These are phyloP conservation scores for Mirza zaza DNA, from an alignment of 2,113 vertebrate genomes.

Conservation along the genomic window DNA sequence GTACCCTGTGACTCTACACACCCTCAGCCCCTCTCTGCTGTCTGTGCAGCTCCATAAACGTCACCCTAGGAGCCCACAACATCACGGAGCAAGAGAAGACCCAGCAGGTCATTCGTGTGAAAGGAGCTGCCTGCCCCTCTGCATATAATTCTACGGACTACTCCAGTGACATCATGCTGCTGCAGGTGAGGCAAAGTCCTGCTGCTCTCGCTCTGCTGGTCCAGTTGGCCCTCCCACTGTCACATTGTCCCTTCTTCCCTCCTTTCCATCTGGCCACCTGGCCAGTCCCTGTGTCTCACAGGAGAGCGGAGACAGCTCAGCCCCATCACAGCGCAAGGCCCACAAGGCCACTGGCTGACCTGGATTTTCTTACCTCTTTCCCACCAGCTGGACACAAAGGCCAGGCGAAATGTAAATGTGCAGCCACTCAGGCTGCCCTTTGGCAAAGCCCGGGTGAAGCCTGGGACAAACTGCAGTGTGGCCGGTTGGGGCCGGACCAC, in stretches of 20 bases:
- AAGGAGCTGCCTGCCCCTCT: background rate
- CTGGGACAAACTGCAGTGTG: conserved; percentile 38
- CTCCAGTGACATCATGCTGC: conserved; percentile 53
- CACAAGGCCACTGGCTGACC: background rate
- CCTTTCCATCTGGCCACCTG: background rate
- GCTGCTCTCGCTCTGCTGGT: background rate
- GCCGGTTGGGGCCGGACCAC: background rate
- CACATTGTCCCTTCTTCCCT: background rate
- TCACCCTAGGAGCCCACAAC: conserved; percentile 60
- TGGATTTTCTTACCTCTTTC: background rate
- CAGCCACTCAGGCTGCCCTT: background rate
- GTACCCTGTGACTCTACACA: background rate
- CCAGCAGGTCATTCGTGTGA: background rate
- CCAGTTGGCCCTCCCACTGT: background rate
- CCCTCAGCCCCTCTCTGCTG: background rate
- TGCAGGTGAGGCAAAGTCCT: background rate
- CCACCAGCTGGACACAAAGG: conserved; percentile 8
- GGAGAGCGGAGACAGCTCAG: background rate
- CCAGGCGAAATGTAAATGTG: conserved; percentile 14
- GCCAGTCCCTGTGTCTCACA: no score
- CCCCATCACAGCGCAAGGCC: rapidly evolving
- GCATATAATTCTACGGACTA: rapidly evolving
- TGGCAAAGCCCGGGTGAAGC: background rate
- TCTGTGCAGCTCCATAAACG: background rate
- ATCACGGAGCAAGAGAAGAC: background rate